A percentile compares a stretch with the other conserved stretches of the same genome.
phyloP scores from a whole-genome alignment of 2,113 vertebrate species.

The Osmerus mordax region DNA sequence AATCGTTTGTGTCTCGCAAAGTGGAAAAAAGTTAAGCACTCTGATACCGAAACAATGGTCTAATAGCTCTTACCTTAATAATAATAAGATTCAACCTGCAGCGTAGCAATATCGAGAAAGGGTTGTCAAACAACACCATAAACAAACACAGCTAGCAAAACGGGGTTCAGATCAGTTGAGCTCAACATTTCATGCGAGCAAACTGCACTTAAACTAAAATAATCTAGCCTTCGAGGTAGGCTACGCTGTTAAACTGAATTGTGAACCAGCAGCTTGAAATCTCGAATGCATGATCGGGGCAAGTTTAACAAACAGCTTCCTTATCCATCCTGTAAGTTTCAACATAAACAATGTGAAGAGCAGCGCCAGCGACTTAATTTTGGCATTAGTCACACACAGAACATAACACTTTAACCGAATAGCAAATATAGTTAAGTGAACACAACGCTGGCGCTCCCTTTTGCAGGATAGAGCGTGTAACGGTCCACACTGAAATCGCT shows the following conservation, averaged over 20 bases:
- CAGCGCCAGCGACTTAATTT: neutral
- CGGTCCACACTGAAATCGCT: slow-evolving; percentile 69
- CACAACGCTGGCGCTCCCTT: slow-evolving; percentile 47
- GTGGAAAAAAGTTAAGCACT: no score
- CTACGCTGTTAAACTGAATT: no score
- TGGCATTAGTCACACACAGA: neutral
- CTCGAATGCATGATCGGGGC: slow-evolving; percentile 12
- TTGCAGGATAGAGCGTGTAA: slow-evolving; percentile 67
- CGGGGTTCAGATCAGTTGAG: slow-evolving; percentile 45
- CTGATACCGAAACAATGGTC: no score
- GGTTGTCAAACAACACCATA: slow-evolving; percentile 8
- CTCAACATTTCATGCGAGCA: slow-evolving; percentile 9
- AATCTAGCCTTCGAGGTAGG: no score
- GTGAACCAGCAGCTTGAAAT: neutral
- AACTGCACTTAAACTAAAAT: no score
- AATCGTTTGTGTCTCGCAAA: neutral
- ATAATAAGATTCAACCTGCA: slow-evolving; percentile 30
- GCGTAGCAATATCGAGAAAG: slow-evolving; percentile 28
- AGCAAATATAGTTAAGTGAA: slow-evolving; percentile 40
- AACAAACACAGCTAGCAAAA: slow-evolving; percentile 5
- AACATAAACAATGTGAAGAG: no score
- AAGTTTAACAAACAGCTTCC: slow-evolving; percentile 51
- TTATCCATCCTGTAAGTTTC: slow-evolving; percentile 40
- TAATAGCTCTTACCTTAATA: no score
- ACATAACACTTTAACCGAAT: slow-evolving; percentile 23